These are phyloP conservation scores for Puffinus mauretanicus DNA, from an alignment of 2,113 vertebrate genomes.

Conservation along the genomic window DNA sequence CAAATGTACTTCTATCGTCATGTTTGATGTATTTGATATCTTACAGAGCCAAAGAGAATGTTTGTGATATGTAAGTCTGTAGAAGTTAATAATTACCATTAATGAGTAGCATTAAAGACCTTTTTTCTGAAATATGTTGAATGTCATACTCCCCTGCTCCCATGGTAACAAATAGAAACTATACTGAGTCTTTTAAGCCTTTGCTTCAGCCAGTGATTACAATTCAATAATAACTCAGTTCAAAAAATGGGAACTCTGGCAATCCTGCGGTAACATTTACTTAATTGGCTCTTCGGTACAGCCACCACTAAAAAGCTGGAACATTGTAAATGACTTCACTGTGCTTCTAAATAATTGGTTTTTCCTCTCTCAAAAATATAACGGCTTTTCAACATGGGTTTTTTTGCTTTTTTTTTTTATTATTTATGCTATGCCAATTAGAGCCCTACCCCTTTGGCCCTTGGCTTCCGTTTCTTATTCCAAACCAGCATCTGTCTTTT, in stretches of 20 bases:
- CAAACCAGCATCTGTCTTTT: slow-evolving; percentile 28
- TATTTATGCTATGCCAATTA: slow-evolving; percentile 35
- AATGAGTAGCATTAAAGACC: not conserved
- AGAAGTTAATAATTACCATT: not conserved
- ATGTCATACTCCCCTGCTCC: not conserved
- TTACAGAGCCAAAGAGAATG: not conserved
- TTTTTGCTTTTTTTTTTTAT: not conserved
- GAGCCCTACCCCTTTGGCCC: not conserved
- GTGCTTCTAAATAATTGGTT: slow-evolving; percentile 24
- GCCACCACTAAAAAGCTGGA: not conserved
- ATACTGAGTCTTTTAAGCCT: not conserved
- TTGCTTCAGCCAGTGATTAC: slow-evolving; percentile 19
- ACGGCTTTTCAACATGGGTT: not conserved
- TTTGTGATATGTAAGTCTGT: not conserved
- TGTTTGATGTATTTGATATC: not conserved
- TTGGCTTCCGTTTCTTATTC: slow-evolving; percentile 21
- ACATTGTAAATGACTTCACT: not conserved
- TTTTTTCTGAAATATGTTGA: not conserved
- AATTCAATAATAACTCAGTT: not conserved
- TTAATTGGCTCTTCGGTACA: not conserved
- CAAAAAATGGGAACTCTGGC: not conserved
- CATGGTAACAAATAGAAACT: not conserved
- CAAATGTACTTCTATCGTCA: not conserved
- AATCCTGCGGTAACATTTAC: not conserved
- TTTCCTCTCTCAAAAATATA: not conserved